phyloP scores from a whole-genome alignment of 2,888 invertebrate genomes.

The Mimas tiliae region DNA sequence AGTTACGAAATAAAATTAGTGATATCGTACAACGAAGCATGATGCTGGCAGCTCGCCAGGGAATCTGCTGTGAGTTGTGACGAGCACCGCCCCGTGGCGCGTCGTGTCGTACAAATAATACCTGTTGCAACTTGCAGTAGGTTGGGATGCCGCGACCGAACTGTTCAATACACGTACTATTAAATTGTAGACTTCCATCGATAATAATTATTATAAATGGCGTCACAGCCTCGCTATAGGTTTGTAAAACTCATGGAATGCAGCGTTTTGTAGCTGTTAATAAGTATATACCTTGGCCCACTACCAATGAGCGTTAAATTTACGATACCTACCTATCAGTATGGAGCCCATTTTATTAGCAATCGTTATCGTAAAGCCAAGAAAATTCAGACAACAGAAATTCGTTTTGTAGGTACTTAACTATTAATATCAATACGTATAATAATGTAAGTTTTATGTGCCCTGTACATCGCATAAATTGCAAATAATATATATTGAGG shows the following conservation, averaged over 20 bases:
- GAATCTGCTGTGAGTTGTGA: constrained; percentile 64
- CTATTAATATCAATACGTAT: no score
- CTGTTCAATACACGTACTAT: not conserved
- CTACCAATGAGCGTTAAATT: constrained; percentile 8
- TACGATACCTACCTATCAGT: not conserved
- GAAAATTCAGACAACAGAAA: no score
- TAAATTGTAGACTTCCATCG: no score
- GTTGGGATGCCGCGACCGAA: not conserved
- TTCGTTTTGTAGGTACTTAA: no score
- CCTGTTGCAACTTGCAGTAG: not conserved
- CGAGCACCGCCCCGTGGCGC: constrained; percentile 55
- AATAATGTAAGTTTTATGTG: no score
- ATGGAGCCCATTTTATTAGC: not conserved
- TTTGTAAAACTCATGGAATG: not conserved
- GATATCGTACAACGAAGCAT: constrained; percentile 57
- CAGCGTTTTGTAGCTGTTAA: not conserved
- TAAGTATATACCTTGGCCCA: not conserved
- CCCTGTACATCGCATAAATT: no score
- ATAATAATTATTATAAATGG: no score
- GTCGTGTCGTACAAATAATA: not conserved
- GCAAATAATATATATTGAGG: no score
- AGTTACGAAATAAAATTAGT: constrained; percentile 75
- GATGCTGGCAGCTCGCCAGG: constrained; percentile 64
- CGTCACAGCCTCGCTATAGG: not conserved
- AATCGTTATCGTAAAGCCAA: not conserved